phyloP scores from a whole-genome alignment of 2,113 vertebrate genomes.

The Pygoscelis antarcticus region DNA sequence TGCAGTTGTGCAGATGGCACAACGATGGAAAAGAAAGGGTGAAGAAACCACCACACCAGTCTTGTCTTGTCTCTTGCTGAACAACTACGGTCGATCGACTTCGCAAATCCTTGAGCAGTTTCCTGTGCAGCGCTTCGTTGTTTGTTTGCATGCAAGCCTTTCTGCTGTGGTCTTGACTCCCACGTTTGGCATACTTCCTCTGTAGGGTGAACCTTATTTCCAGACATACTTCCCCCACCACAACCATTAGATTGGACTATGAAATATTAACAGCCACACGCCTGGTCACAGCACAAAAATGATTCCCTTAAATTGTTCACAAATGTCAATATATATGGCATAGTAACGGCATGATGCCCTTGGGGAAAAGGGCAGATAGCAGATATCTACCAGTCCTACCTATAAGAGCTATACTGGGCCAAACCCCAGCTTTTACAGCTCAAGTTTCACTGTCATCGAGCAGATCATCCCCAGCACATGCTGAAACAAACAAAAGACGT shows the following conservation, averaged over 20 bases:
- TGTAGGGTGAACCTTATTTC: neutral
- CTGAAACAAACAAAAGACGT: neutral
- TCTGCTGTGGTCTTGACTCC: neutral
- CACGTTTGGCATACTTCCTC: neutral
- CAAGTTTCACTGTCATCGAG: rapidly evolving
- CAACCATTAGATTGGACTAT: neutral
- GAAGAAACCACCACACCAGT: neutral
- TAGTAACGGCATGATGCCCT: neutral
- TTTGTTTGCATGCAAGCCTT: neutral
- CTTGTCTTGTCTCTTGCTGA: neutral
- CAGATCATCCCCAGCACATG: neutral
- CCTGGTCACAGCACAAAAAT: neutral
- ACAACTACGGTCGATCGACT: neutral
- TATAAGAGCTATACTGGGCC: neutral
- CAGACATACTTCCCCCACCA: neutral
- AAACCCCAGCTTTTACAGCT: neutral
- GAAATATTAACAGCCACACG: neutral
- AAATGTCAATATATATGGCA: neutral
- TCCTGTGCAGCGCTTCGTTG: neutral
- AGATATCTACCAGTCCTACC: neutral
- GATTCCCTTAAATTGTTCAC: neutral
- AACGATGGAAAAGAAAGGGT: neutral
- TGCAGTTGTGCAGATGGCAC: neutral
- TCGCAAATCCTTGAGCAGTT: neutral
- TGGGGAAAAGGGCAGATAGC: neutral